Evolutionary conservation across 2,797 vertebrate species (phyloP).

Genomic region (Sebastes iracundus): DNA sequence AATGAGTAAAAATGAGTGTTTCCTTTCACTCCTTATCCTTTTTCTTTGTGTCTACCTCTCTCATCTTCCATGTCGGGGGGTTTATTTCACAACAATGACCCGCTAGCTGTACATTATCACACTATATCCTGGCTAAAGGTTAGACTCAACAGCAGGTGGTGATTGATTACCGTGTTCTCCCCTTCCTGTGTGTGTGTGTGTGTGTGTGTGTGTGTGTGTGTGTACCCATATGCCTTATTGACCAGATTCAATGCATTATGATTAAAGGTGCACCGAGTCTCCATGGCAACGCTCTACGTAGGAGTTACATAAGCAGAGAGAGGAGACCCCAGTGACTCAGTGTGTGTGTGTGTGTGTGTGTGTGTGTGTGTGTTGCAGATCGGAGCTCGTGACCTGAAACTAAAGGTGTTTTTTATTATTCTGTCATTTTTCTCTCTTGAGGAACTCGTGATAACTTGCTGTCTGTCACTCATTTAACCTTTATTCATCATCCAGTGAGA

Average conservation of each 20-base stretch:
- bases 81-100: too few species aligned
- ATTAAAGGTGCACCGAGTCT: conserved; percentile 39
- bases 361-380: not conserved
- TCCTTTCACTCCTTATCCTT: not conserved
- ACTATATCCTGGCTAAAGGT: not conserved
- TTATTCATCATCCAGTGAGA: not conserved
- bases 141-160: not conserved
- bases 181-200: not conserved
- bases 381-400: not conserved
- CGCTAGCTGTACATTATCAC: too few species aligned
- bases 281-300: conserved; percentile 48
- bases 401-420: not conserved
- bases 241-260: conserved; percentile 32
- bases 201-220: not conserved
- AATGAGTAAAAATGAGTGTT: not conserved
- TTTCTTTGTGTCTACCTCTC: not conserved
- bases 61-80: too few species aligned
- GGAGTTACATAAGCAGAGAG: conserved; percentile 37
- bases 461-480: not conserved
- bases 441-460: not conserved
- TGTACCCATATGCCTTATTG: conserved; percentile 28
- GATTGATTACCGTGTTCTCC: conserved; percentile 10
- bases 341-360: not conserved
- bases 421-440: not conserved
- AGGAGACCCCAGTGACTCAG: conserved; percentile 1